A percentile compares a stretch with the other conserved stretches of the same genome.
Conservation (phyloP, 2,888 invertebrate genomes). For the Dynastes hyllus region DNA sequence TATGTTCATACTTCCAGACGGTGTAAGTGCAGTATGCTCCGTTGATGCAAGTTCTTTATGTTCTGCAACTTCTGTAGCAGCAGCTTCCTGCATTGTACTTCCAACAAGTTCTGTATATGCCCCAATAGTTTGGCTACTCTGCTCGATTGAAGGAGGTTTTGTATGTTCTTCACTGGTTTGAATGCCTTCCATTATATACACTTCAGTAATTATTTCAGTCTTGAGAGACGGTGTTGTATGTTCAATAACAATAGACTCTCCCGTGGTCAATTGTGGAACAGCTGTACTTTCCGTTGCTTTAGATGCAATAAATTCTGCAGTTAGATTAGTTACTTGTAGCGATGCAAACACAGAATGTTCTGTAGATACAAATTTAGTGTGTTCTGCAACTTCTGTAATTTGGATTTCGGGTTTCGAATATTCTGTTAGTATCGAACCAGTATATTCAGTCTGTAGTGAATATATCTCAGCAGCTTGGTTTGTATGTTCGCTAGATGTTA, state of each 20-base stretch:
- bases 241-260: too few species aligned
- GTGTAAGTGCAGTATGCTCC: not conserved
- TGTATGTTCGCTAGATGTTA: not conserved
- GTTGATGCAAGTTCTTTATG: not conserved
- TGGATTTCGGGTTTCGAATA: too few species aligned
- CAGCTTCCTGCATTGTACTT: not conserved
- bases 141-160: not conserved
- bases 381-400: too few species aligned
- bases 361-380: too few species aligned
- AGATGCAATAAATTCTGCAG: not conserved
- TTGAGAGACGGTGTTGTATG: too few species aligned
- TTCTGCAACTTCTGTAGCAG: not conserved
- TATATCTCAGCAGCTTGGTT: not conserved
- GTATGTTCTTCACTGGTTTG: not conserved
- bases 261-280: too few species aligned
- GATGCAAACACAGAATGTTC: too few species aligned
- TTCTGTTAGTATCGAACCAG: too few species aligned
- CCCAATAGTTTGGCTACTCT: not conserved
- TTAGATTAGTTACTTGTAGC: too few species aligned
- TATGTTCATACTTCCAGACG: not conserved
- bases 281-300: not conserved
- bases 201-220: too few species aligned
- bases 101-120: not conserved
- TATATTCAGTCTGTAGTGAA: too few species aligned
- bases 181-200: too few species aligned